Conservation (phyloP, 1,140 invertebrate genomes). For the Zophobas morio region DNA sequence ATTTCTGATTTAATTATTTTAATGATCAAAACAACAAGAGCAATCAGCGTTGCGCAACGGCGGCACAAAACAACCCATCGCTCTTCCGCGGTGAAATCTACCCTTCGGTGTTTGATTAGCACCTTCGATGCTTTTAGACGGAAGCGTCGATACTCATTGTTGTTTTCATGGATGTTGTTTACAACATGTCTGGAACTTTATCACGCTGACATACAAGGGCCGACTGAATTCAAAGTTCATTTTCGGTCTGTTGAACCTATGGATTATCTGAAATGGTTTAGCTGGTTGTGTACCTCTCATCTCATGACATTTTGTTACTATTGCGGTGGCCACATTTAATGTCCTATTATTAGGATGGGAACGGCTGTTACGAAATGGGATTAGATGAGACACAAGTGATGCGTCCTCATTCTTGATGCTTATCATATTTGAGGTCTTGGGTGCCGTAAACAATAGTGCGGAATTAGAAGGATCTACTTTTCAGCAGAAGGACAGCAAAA, state of each 20-base stretch:
- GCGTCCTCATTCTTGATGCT: constrained; percentile 32
- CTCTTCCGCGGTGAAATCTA: background rate
- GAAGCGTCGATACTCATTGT: constrained; percentile 12
- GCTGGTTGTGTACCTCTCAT: constrained; percentile 37
- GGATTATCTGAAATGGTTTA: constrained; percentile 46
- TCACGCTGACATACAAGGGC: constrained; percentile 29
- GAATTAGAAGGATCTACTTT: background rate
- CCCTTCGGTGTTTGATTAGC: background rate
- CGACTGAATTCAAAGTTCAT: constrained; percentile 45
- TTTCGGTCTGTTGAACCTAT: constrained; percentile 49
- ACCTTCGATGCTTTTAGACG: constrained; percentile 20
- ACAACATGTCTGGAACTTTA: constrained; percentile 35
- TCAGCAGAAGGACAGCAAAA: background rate
- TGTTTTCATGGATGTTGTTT: constrained; percentile 30
- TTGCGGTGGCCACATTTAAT: constrained; percentile 37
- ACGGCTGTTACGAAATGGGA: constrained; percentile 43
- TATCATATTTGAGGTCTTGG: constrained; percentile 1
- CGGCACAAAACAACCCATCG: background rate
- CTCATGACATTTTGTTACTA: constrained; percentile 29
- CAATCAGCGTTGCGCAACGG: background rate
- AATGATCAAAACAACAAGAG: background rate
- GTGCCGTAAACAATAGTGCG: background rate
- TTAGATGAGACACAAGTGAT: constrained; percentile 44
- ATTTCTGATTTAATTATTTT: constrained; percentile 28
- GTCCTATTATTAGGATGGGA: constrained; percentile 46